These are phyloP conservation scores for Amphibalanus amphitrite DNA, from an alignment of 1,140 invertebrate species.

Conservation along the genomic window DNA sequence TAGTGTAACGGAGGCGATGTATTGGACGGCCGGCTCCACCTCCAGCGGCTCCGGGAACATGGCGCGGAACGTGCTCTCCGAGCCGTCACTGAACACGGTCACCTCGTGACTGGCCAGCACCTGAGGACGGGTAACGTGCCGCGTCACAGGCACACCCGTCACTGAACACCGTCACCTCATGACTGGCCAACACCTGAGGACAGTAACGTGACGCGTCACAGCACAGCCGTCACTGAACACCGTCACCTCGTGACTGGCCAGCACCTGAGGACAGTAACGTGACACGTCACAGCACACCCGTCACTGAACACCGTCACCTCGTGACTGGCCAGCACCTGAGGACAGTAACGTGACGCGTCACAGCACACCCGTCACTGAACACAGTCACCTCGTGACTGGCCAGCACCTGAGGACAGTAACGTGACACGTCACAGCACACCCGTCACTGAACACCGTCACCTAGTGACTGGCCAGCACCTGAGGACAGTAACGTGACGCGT, in stretches of 20 bases:
- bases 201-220: too few relatives aligned
- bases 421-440: too few relatives aligned
- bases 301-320: constrained; percentile 60
- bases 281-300: constrained; percentile 28
- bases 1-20: constrained; percentile 65
- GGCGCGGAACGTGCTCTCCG: constrained; percentile 61
- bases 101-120: constrained; percentile 53
- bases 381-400: too few relatives aligned
- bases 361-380: too few relatives aligned
- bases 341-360: background rate
- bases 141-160: too few relatives aligned
- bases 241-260: too few relatives aligned
- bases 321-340: constrained; percentile 45
- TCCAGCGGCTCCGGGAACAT: constrained; percentile 79
- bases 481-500: too few relatives aligned
- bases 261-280: too few relatives aligned
- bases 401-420: too few relatives aligned
- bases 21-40: constrained; percentile 57
- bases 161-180: constrained; percentile 47
- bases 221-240: too few relatives aligned
- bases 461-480: too few relatives aligned
- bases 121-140: constrained; percentile 4
- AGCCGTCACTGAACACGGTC: constrained; percentile 64
- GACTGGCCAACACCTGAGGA: constrained; percentile 38
- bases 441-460: too few relatives aligned